A percentile compares a stretch with the other conserved stretches of the same genome.
These are phyloP conservation scores for Lineus longissimus DNA, from an alignment of 1,140 invertebrate species.

Conservation along the genomic window DNA sequence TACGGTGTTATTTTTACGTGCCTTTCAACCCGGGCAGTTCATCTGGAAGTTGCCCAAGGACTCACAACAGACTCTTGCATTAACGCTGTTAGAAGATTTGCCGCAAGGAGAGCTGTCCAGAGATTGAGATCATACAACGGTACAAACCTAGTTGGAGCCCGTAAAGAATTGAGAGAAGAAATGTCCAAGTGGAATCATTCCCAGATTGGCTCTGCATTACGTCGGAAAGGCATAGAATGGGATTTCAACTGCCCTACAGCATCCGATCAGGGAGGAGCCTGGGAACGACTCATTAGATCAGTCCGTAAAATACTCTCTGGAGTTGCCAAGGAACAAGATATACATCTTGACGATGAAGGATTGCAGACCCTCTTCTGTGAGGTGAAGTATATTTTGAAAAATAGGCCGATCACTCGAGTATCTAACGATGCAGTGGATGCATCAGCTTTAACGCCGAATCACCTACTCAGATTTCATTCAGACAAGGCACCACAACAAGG, in stretches of 20 bases:
- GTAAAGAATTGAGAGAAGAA: constrained; percentile 12
- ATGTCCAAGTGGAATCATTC: too few relatives aligned
- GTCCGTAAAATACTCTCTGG: too few relatives aligned
- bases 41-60: constrained; percentile 26
- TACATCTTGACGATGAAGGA: constrained; percentile 7
- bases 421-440: background rate
- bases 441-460: too few relatives aligned
- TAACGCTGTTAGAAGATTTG: constrained; percentile 17
- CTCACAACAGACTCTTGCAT: constrained; percentile 27
- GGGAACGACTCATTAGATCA: too few relatives aligned
- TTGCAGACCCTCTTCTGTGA: constrained; percentile 16
- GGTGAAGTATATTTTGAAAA: constrained; percentile 10
- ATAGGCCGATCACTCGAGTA: background rate
- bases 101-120: constrained; percentile 2
- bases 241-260: too few relatives aligned
- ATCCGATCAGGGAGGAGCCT: too few relatives aligned
- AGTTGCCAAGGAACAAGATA: background rate
- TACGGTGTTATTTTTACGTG: constrained; percentile 28
- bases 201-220: too few relatives aligned
- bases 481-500: too few relatives aligned
- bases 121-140: constrained; percentile 18
- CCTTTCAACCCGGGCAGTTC: constrained; percentile 19
- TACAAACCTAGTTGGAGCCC: constrained; percentile 20
- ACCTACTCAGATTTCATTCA: too few relatives aligned
- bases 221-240: too few relatives aligned